Conservation (phyloP, 2,113 vertebrate genomes). For the Heterocephalus glaber region DNA sequence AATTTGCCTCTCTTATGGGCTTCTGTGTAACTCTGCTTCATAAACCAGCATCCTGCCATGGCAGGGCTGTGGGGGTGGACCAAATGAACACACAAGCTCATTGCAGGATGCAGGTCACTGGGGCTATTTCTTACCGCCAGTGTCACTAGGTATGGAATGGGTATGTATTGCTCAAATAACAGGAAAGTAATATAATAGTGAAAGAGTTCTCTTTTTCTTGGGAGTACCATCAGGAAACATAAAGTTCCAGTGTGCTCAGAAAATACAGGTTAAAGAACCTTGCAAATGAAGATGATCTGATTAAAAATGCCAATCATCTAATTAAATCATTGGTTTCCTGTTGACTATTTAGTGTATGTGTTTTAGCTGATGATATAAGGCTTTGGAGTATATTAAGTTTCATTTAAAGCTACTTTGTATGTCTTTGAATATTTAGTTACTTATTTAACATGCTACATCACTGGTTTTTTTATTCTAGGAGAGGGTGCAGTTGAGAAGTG, state of each 20-base stretch:
- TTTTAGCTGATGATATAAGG: background rate
- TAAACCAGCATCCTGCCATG: background rate
- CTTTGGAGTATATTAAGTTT: background rate
- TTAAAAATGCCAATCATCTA: background rate
- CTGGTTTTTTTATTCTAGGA: background rate
- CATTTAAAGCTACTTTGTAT: background rate
- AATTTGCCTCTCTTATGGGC: slow-evolving; percentile 23
- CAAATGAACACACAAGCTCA: accelerated
- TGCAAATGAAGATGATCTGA: background rate
- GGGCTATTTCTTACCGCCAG: background rate
- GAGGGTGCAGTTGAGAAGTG: background rate
- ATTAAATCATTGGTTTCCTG: slow-evolving; percentile 29
- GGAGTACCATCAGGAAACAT: background rate
- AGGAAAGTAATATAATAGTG: background rate
- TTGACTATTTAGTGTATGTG: background rate
- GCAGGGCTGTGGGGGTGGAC: background rate
- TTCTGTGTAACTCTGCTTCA: background rate
- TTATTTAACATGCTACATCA: background rate
- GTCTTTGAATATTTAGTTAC: background rate
- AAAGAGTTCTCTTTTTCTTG: background rate
- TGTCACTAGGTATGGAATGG: background rate
- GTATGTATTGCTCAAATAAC: background rate
- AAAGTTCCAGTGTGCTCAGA: background rate
- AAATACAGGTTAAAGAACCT: background rate
- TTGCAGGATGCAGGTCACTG: background rate